A percentile compares a stretch with the other conserved stretches of the same genome.
phyloP scores from a whole-genome alignment of 2,113 vertebrate genomes.

The Echinops telfairi region DNA sequence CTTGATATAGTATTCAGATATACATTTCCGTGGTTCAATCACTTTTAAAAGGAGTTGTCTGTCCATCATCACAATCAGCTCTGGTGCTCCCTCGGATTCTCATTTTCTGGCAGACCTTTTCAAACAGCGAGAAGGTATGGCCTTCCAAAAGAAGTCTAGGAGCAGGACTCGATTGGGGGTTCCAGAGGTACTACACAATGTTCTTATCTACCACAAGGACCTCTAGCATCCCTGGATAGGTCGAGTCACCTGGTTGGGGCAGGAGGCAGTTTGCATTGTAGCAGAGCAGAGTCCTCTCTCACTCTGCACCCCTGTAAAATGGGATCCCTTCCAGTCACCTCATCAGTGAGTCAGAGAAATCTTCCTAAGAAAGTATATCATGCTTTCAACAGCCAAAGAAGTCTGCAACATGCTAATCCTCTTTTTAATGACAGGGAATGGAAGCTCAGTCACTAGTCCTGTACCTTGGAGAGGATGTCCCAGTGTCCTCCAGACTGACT shows the following conservation, averaged over 20 bases:
- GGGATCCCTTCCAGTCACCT: not conserved
- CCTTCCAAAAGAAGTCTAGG: not conserved
- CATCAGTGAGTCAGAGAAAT: not conserved
- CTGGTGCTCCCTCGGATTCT: no score
- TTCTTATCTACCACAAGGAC: not conserved
- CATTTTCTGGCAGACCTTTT: not conserved
- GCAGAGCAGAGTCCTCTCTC: not conserved
- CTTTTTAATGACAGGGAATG: not conserved
- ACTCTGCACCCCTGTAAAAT: not conserved
- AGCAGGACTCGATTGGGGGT: not conserved
- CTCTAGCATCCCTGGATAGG: not conserved
- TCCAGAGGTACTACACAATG: not conserved
- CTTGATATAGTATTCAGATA: no score
- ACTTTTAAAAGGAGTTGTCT: no score
- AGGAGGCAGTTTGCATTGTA: not conserved
- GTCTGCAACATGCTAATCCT: not conserved
- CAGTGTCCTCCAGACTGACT: not conserved
- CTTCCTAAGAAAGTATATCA: not conserved
- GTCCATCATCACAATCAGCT: no score
- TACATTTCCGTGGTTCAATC: no score
- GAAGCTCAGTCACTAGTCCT: not conserved
- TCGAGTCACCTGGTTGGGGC: not conserved
- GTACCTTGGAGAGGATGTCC: not conserved
- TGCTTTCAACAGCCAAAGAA: conserved; percentile 15
- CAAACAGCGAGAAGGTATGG: not conserved